A percentile compares a stretch with the other conserved stretches of the same genome.
Evolutionary conservation across 2,113 vertebrate species (phyloP).

Genomic region (Takifugu flavidus): DNA sequence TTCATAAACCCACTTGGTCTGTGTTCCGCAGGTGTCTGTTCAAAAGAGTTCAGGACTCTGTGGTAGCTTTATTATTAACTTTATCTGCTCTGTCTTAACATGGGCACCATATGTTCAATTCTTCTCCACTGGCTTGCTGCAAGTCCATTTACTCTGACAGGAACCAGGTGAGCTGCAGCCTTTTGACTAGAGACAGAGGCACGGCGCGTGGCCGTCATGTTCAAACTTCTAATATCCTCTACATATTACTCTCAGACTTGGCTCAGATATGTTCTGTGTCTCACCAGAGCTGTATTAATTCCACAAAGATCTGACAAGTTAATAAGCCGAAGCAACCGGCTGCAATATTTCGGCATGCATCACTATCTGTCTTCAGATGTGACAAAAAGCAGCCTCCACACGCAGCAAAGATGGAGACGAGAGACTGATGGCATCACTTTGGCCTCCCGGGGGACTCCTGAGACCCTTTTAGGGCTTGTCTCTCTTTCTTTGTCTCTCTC

Average conservation of each 20-base stretch:
- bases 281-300: neutral
- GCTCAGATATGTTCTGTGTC: neutral
- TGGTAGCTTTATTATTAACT: neutral
- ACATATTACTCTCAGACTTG: neutral
- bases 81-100: neutral
- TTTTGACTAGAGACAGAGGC: neutral
- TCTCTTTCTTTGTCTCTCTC: slow-evolving; percentile 15
- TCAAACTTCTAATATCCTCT: neutral
- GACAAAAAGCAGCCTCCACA: slow-evolving; percentile 18
- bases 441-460: slow-evolving; percentile 27
- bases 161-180: neutral
- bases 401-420: neutral
- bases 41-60: slow-evolving; percentile 1
- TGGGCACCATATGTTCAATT: neutral
- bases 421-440: slow-evolving; percentile 47
- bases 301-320: neutral
- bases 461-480: slow-evolving; percentile 48
- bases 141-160: neutral
- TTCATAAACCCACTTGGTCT: neutral
- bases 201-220: neutral
- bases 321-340: neutral
- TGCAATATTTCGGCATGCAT: slow-evolving; percentile 11
- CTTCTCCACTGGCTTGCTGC: too few species aligned
- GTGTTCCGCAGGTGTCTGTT: neutral
- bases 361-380: slow-evolving; percentile 21